These are phyloP conservation scores for Sebastes diploproa DNA, from an alignment of 2,797 vertebrate genomes.

Conservation along the genomic window DNA sequence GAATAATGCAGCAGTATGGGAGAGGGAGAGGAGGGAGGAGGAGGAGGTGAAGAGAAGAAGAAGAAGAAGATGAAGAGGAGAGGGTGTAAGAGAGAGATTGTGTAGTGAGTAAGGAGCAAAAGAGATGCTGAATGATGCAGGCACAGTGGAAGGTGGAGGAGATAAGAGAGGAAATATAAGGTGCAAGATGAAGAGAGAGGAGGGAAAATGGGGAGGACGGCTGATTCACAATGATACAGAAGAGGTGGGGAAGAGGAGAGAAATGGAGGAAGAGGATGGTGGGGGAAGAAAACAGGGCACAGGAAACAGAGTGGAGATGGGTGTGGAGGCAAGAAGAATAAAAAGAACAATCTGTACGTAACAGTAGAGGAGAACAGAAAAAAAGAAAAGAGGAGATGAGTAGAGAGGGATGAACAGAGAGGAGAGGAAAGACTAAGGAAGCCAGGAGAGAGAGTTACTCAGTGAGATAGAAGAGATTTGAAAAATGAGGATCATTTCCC, in stretches of 20 bases:
- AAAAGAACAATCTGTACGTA: background rate
- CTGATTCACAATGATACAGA: background rate
- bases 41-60: background rate
- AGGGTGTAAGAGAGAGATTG: slow-evolving; percentile 5
- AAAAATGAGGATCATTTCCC: too few relatives aligned
- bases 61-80: background rate
- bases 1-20: slow-evolving; percentile 75
- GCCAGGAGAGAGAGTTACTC: background rate
- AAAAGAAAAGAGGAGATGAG: background rate
- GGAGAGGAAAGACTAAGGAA: background rate
- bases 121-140: background rate
- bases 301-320: background rate
- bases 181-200: background rate
- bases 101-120: background rate
- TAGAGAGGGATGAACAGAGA: background rate
- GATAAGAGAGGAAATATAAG: slow-evolving; percentile 2
- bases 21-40: background rate
- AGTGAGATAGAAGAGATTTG: too few relatives aligned
- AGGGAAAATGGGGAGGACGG: background rate
- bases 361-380: background rate
- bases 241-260: background rate
- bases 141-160: background rate
- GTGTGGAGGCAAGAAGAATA: background rate
- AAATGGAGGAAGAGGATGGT: background rate
- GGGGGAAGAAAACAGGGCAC: background rate